Percentiles rank a stretch among this genome's conserved stretches.
These are phyloP conservation scores for Antidorcas marsupialis DNA, from an alignment of 2,113 vertebrate species.

Conservation along the genomic window DNA sequence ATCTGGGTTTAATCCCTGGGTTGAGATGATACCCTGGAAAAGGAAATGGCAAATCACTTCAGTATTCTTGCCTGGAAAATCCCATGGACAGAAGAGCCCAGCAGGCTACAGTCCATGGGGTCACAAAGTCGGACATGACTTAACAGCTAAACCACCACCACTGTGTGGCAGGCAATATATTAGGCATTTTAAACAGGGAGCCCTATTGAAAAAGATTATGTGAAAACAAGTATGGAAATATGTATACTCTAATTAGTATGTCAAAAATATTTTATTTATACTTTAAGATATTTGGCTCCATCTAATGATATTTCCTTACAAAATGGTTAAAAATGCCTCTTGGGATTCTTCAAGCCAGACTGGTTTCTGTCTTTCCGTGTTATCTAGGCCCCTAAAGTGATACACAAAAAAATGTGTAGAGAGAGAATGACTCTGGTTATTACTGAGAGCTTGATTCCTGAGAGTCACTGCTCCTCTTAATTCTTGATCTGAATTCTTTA, in stretches of 20 bases:
- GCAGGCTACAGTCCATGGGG: neutral
- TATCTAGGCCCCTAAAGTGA: neutral
- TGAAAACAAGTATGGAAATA: neutral
- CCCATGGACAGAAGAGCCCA: neutral
- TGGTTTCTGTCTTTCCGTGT: neutral
- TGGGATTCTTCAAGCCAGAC: neutral
- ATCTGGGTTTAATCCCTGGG: neutral
- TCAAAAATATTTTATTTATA: neutral
- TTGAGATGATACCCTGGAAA: neutral
- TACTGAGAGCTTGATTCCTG: neutral
- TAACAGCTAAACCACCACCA: neutral
- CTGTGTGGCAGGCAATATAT: neutral
- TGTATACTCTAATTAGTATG: neutral
- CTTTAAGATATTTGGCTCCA: neutral
- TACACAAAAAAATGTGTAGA: neutral
- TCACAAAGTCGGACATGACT: rapidly evolving
- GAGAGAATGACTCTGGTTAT: neutral
- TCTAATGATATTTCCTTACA: neutral
- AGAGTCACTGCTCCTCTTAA: neutral
- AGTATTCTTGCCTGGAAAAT: neutral
- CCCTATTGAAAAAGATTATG: neutral
- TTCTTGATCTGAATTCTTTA: neutral
- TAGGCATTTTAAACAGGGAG: neutral
- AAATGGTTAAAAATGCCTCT: neutral
- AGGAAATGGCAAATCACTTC: neutral